Conservation (phyloP, 2,888 invertebrate genomes). For the Rapana venosa region DNA sequence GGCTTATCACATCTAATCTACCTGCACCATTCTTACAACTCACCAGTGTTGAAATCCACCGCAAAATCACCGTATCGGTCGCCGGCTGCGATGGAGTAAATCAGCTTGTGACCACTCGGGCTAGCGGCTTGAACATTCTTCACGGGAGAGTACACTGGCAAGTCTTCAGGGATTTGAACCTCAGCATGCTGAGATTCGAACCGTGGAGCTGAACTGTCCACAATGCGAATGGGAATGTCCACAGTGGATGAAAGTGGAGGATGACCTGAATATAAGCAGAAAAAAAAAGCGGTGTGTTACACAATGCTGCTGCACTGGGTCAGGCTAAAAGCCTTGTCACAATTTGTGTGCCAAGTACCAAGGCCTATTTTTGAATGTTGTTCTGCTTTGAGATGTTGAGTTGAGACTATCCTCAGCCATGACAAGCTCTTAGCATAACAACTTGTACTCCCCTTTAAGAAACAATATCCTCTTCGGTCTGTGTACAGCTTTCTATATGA, state of each 20-base stretch:
- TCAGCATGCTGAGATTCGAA: constrained; percentile 93
- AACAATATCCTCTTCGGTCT: no score
- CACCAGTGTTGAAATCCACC: constrained; percentile 96
- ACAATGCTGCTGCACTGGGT: background rate
- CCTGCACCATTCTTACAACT: background rate
- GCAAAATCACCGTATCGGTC: constrained; percentile 91
- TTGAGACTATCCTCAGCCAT: no score
- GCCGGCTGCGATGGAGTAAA: constrained; percentile 92
- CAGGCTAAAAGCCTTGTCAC: no score
- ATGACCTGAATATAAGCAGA: constrained; percentile 80
- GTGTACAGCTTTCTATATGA: no score
- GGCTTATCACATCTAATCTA: no score
- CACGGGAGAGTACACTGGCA: constrained; percentile 87
- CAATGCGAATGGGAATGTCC: constrained; percentile 87
- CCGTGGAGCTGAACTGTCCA: constrained; percentile 94
- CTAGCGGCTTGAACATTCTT: constrained; percentile 91
- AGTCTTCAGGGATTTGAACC: constrained; percentile 89
- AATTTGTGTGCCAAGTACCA: no score
- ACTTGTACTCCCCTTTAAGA: no score
- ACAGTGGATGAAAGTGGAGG: constrained; percentile 87
- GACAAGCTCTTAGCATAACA: no score
- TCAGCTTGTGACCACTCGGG: constrained; percentile 90
- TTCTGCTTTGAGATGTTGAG: no score
- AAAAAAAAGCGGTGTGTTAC: background rate
- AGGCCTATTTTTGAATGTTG: no score